Evolutionary conservation across 2,797 vertebrate species (phyloP).

Genomic region (Acomys russatus): DNA sequence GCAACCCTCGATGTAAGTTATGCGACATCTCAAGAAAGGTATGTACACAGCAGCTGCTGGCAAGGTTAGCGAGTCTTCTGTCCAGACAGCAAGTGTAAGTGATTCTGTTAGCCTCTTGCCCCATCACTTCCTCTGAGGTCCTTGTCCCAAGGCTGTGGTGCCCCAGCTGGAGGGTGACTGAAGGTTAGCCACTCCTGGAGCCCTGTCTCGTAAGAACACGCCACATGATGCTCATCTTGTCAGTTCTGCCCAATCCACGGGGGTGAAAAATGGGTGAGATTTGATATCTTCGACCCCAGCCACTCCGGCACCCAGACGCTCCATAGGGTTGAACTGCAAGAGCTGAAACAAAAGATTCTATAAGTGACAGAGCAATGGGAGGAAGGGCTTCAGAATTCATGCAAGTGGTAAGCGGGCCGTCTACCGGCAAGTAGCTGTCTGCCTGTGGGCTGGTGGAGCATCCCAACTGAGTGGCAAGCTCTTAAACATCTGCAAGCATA

Average conservation of each 20-base stretch:
- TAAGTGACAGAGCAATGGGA: conserved; percentile 83
- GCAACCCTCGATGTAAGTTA: conserved; percentile 59
- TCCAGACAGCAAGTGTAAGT: conserved; percentile 50
- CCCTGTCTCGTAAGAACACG: conserved; percentile 72
- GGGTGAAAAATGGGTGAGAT: conserved; percentile 97
- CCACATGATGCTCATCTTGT: conserved; percentile 81
- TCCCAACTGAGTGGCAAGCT: background rate
- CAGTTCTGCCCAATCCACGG: conserved; percentile 94
- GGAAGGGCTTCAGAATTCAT: conserved; percentile 40
- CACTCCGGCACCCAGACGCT: conserved; percentile 96
- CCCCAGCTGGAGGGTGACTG: conserved; percentile 31
- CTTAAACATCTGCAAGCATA: background rate
- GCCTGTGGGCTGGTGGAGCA: background rate
- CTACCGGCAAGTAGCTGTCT: background rate
- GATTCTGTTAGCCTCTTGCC: conserved; percentile 55
- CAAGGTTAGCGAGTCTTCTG: conserved; percentile 70
- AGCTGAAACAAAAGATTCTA: conserved; percentile 90
- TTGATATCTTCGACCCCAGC: conserved; percentile 98
- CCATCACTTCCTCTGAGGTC: conserved; percentile 64
- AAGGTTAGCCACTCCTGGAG: conserved; percentile 67
- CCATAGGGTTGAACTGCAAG: conserved; percentile 97
- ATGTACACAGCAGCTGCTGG: background rate
- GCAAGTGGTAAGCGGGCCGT: background rate
- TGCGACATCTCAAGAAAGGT: conserved; percentile 63
- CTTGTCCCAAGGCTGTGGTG: background rate